Evolutionary conservation across 1,140 invertebrate genomes (phyloP).

Genomic region (Stegodyphus dumicola): DNA sequence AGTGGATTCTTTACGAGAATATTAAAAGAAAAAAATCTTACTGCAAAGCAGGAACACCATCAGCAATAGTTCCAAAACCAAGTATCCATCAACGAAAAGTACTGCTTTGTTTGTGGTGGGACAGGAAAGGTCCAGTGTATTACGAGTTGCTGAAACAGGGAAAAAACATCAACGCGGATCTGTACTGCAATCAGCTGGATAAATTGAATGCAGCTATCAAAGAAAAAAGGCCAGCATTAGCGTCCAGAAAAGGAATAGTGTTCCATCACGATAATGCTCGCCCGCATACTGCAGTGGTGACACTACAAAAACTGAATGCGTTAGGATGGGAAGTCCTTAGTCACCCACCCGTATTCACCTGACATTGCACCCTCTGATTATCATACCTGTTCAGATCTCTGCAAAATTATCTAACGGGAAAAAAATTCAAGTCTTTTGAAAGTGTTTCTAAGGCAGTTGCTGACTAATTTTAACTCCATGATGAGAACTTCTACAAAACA

Average conservation of each 20-base stretch:
- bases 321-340: no score
- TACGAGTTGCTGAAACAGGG: no score
- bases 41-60: not conserved
- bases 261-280: slow-evolving; percentile 29
- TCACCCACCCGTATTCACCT: no score
- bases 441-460: slow-evolving; percentile 2
- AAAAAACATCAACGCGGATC: slow-evolving; percentile 16
- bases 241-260: slow-evolving; percentile 28
- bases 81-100: not conserved
- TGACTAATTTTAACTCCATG: no score
- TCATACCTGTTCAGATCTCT: slow-evolving; percentile 64
- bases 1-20: not conserved
- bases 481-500: no score
- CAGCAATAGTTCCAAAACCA: not conserved
- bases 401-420: slow-evolving; percentile 34
- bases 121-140: no score
- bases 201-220: slow-evolving; percentile 46
- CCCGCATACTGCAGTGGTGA: no score
- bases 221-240: slow-evolving; percentile 34
- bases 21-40: not conserved
- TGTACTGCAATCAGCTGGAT: slow-evolving; percentile 27
- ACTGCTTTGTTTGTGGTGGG: no score
- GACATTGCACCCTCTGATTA: no score
- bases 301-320: no score
- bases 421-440: not conserved